phyloP scores from a whole-genome alignment of 2,888 invertebrate genomes.

The Sarcophaga variegata region DNA sequence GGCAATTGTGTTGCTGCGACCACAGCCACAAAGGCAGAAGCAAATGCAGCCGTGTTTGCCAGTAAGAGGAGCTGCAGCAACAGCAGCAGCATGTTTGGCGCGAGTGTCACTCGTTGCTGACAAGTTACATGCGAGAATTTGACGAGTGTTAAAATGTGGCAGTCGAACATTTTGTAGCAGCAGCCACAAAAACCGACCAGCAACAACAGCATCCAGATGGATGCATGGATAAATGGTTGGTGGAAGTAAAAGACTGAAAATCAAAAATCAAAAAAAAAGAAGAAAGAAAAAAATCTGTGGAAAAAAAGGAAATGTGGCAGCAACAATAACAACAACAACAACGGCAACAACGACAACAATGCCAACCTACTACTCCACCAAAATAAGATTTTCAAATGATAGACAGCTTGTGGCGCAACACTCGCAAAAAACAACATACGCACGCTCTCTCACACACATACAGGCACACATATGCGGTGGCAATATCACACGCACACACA shows the following conservation, averaged over 20 bases:
- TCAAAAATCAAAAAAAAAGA: neutral
- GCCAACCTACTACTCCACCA: conserved; percentile 19
- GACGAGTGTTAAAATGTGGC: conserved; percentile 77
- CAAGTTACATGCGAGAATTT: conserved; percentile 81
- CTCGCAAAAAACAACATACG: neutral
- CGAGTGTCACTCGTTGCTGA: conserved; percentile 78
- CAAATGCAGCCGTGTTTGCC: neutral
- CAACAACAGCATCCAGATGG: neutral
- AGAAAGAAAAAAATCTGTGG: neutral
- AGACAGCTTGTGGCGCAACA: conserved; percentile 63
- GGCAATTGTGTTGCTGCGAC: conserved; percentile 35
- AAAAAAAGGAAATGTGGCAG: neutral
- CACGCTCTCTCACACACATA: neutral
- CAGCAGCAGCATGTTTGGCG: conserved; percentile 68
- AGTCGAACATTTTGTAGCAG: conserved; percentile 70
- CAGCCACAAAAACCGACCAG: conserved; percentile 53
- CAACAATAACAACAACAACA: neutral
- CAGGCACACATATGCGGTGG: neutral
- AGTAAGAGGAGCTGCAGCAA: conserved; percentile 61
- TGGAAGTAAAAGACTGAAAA: neutral
- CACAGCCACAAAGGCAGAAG: conserved; percentile 9
- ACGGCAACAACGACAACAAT: too few species aligned
- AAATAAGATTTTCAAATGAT: conserved; percentile 68
- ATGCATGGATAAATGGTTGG: conserved; percentile 8
- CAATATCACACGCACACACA: neutral